Percentiles rank a stretch among this genome's conserved stretches.
Conservation (phyloP, 2,888 invertebrate species). For the Torymus auratus region DNA sequence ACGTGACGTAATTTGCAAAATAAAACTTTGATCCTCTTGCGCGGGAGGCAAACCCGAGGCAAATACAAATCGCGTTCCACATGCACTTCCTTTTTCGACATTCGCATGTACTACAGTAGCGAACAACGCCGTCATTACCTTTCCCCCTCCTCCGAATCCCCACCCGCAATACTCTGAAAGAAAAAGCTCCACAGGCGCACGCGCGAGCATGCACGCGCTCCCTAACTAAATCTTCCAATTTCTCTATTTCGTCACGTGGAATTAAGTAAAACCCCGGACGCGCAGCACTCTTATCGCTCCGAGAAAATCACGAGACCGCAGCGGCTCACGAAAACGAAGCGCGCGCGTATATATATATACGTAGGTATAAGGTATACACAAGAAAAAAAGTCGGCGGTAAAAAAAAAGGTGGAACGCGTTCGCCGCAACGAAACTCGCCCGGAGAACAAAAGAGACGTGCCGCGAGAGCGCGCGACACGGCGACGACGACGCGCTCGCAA, state of each 20-base stretch:
- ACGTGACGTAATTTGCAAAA: background rate
- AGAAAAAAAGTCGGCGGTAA: constrained; percentile 1
- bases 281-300: constrained; percentile 44
- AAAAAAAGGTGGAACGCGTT: constrained; percentile 5
- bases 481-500: constrained; percentile 28
- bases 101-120: background rate
- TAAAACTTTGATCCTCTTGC: constrained; percentile 20
- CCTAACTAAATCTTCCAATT: constrained; percentile 50
- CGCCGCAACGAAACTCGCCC: constrained; percentile 37
- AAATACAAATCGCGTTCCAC: constrained; percentile 44
- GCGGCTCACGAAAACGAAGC: background rate
- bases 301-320: constrained; percentile 38
- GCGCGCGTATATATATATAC: background rate
- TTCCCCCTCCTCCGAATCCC: background rate
- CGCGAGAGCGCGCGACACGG: constrained; percentile 45
- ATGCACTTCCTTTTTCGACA: constrained; percentile 45
- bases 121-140: too few species aligned
- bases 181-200: background rate
- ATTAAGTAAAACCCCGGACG: constrained; percentile 46
- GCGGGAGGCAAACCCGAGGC: background rate
- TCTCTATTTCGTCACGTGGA: constrained; percentile 55
- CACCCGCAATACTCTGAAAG: background rate
- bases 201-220: constrained; percentile 24
- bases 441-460: constrained; percentile 50
- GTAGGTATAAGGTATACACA: background rate